A percentile compares a stretch with the other conserved stretches of the same genome.
Evolutionary conservation across 2,888 invertebrate species (phyloP).

Genomic region (Melieria omissa): DNA sequence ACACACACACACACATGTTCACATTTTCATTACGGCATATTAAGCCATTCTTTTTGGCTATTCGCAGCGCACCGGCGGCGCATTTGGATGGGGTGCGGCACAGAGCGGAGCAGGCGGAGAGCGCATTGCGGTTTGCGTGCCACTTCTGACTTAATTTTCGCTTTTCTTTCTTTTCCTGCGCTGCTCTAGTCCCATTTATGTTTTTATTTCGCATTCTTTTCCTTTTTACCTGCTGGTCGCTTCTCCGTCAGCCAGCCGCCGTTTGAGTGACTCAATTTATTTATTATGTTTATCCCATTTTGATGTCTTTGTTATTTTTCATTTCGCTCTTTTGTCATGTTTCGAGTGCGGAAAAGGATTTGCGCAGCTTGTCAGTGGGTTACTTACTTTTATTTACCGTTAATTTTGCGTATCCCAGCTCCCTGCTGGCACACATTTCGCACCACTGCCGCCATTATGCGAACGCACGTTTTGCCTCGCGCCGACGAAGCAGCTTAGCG

Average conservation of each 20-base stretch:
- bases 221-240: not conserved
- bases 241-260: slow-evolving; percentile 14
- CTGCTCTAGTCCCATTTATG: not conserved
- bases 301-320: too few species aligned
- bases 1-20: slow-evolving; percentile 10
- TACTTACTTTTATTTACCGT: slow-evolving; percentile 24
- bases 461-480: slow-evolving; percentile 33
- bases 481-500: slow-evolving; percentile 43
- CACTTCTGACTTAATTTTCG: not conserved
- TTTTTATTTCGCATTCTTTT: slow-evolving; percentile 8
- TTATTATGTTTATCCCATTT: slow-evolving; percentile 18
- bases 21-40: not conserved
- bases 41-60: not conserved
- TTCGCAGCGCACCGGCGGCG: too few species aligned
- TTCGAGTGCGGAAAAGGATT: slow-evolving; percentile 6
- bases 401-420: slow-evolving; percentile 4
- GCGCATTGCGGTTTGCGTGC: too few species aligned
- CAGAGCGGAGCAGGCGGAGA: too few species aligned
- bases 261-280: slow-evolving; percentile 28
- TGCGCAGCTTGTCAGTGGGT: slow-evolving; percentile 16
- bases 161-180: not conserved
- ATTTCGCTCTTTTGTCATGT: too few species aligned
- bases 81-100: too few species aligned
- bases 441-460: slow-evolving; percentile 40
- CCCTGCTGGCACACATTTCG: slow-evolving; percentile 14